Evolutionary conservation across 2,797 vertebrate genomes (phyloP).

Genomic region (Channallabes apus): DNA sequence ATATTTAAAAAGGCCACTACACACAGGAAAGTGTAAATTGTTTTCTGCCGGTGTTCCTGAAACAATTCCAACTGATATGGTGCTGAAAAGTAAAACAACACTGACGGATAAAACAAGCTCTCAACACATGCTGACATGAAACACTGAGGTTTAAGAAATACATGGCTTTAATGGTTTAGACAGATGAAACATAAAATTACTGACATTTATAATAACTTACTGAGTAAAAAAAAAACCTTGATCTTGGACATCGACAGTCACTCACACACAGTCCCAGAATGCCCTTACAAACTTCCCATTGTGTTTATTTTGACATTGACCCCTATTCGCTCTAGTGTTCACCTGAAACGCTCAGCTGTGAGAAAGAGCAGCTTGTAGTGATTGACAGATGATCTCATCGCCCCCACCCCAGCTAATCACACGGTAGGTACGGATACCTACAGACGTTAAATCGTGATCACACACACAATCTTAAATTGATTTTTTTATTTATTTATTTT

Average conservation of each 20-base stretch:
- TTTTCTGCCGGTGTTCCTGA: background rate
- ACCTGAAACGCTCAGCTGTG: conserved; percentile 27
- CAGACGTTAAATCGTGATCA: conserved; percentile 30
- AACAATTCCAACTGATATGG: background rate
- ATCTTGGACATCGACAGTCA: conserved; percentile 12
- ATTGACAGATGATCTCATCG: conserved; percentile 72
- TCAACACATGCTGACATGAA: conserved; percentile 18
- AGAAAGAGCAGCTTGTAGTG: conserved; percentile 35
- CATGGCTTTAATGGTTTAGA: conserved; percentile 21
- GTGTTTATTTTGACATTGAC: conserved; percentile 44
- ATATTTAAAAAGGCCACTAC: background rate
- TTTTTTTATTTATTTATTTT: background rate
- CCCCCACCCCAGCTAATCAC: conserved; percentile 22
- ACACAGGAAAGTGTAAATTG: background rate
- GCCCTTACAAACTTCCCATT: conserved; percentile 24
- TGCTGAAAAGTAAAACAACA: conserved; percentile 31
- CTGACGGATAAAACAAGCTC: background rate
- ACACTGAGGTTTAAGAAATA: conserved; percentile 36
- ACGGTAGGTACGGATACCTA: conserved; percentile 50
- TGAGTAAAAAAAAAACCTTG: background rate
- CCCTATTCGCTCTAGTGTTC: conserved; percentile 20
- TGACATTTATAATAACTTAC: conserved; percentile 29
- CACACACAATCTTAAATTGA: background rate
- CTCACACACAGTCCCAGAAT: background rate
- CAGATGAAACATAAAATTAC: conserved; percentile 6